A percentile compares a stretch with the other conserved stretches of the same genome.
Evolutionary conservation across 1,140 invertebrate species (phyloP).

Genomic region (Pollicipes pollicipes): DNA sequence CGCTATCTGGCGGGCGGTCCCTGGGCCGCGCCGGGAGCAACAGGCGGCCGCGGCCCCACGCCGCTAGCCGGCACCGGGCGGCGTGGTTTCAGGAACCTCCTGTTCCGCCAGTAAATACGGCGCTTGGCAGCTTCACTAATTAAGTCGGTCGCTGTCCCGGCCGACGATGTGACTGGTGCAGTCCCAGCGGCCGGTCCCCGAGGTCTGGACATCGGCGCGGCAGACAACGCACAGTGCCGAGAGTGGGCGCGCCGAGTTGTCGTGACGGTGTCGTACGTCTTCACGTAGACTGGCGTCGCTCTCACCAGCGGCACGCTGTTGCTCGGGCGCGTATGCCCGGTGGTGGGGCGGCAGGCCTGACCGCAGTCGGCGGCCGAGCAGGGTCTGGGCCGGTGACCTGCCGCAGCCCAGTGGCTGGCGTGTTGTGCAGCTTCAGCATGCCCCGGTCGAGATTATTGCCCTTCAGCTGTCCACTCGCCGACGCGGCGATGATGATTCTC

Average conservation of each 20-base stretch:
- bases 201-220: neutral
- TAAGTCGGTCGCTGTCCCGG: too few relatives aligned
- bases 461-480: neutral
- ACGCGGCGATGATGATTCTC: slow-evolving; percentile 3
- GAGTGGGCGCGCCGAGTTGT: neutral
- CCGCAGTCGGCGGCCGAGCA: slow-evolving; percentile 11
- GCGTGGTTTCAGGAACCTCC: too few relatives aligned
- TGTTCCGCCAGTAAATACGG: too few relatives aligned
- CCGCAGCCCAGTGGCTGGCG: slow-evolving; percentile 7
- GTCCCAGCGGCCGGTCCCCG: neutral
- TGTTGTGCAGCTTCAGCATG: slow-evolving; percentile 10
- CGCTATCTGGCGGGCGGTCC: too few relatives aligned
- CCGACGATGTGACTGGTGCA: neutral
- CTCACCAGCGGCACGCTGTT: slow-evolving; percentile 12
- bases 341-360: slow-evolving; percentile 10
- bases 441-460: neutral
- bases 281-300: neutral
- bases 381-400: slow-evolving; percentile 13
- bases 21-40: too few relatives aligned
- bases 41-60: too few relatives aligned
- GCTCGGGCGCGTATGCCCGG: slow-evolving; percentile 13
- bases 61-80: too few relatives aligned
- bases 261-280: neutral
- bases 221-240: neutral
- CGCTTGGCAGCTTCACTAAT: too few relatives aligned